Base-by-base conservation (phyloP, 2,888 invertebrate genomes). In the Lacanobia wlatinum region DNA sequence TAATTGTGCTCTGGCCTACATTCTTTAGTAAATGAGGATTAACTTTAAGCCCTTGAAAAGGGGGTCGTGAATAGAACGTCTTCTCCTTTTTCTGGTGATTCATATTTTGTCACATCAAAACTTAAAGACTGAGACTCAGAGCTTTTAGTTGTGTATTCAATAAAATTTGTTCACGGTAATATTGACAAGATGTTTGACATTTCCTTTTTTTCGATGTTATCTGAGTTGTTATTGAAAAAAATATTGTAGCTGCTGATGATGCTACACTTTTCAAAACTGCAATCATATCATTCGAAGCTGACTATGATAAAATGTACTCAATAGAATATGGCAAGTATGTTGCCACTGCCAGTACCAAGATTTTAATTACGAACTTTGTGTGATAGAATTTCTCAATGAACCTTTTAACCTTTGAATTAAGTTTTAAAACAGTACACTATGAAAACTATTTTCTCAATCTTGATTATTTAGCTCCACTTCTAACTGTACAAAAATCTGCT, bases 1-100 rank as follows among this genome's bases (percentile, higher is more conserved):
- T 67, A 74, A 72, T 78, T 76, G 52, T 74, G 65, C 12, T 71
- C 14, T 71, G 78, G 38, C 85, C 74, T 83, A 78, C 73, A 78
- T 80, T 56, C 63, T 66, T 64, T 63, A 10, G 34, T 48, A 21
- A 16, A 66, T 53, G 64, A 64, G 59, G 69, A 71, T 79, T 60
- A 18, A 52, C 50, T 71, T 52, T 28, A 77, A 53, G 60, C 82
- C 70, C 70, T 82, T 62, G 48, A 60, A 68, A 74, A 60, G 23
- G 6, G 73, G 50, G 12, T 50, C 58, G 50, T 21, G n/a, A 46
- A 74, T 40, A 14, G 12, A 61, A 38, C 18, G 1, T 23, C 10
- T 52, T 43, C 60, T 60, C 16, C 1, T 18, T 43, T 4, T 14
- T 3, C 9, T 23, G 23, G 18, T 61, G 2, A 9, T 14, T 23